Evolutionary conservation across 2,113 vertebrate genomes (phyloP), one percentile per base, ranked within the genome.

Genomic region (Anolis carolinensis): DNA sequence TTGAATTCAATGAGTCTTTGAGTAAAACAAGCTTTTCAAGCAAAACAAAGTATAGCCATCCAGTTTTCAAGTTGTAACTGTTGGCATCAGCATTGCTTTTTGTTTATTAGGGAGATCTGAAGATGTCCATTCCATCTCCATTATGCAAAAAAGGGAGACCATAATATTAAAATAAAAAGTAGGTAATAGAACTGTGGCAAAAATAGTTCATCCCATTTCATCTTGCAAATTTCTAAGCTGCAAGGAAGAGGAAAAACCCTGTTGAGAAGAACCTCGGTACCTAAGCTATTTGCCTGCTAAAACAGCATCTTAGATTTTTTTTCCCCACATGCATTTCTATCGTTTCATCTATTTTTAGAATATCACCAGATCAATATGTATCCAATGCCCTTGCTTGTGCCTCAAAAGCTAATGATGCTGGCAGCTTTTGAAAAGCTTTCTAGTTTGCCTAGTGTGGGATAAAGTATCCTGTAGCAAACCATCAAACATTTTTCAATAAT

Each of bases 401-500:
- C 25, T 88, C 52, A 89, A 86, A 71, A 86, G 18, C 73, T 90
- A 92, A 92, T 90, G 68, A 50, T 86, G 85, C 85, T 92, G 88
- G 91, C 86, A 90, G 84, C 48, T 82, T 93, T 91, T 90, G 87
- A 90, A 93, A 93, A 89, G 52, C 85, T 86, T 92, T 94, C 82
- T 85, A 89, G 84, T 88, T 95, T 79, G 82, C 39, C 85, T 85
- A 89, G 52, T 77, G n/a, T n/a, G 9, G 84, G 88, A 92, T 90
- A 91, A 93, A 92, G 90, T 92, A 92, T 82, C 88, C 89, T 83
- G 63, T 90, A 93, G 91, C 89, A 89, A 85, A 68, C 59, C 78
- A 62, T 63, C 84, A 36, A 83, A 83, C 39, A 80, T 39, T 84
- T 87, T 91, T 76, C 88, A 92, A 70, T 79, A 86, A 83, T 73